phyloP scores from a whole-genome alignment of 2,888 invertebrate species.

The Allygus modestus region DNA sequence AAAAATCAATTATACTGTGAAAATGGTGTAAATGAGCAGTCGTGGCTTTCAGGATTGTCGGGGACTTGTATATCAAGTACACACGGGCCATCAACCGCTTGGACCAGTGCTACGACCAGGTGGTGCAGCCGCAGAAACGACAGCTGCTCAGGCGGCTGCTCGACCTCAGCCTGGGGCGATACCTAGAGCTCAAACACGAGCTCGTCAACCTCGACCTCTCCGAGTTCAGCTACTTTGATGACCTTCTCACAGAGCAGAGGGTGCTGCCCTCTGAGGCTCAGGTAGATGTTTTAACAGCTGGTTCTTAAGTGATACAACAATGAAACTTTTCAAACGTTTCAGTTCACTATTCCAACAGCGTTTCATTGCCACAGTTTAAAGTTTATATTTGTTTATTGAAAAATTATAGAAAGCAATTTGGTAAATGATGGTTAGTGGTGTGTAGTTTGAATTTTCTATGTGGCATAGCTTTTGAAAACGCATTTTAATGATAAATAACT shows the following conservation, averaged over 20 bases:
- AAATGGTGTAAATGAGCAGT: too few relatives aligned
- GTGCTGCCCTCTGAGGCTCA: constrained; percentile 88
- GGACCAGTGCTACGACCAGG: constrained; percentile 91
- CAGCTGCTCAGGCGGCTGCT: constrained; percentile 85
- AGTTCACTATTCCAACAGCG: too few relatives aligned
- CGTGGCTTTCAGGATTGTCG: constrained; percentile 78
- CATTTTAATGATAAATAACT: too few relatives aligned
- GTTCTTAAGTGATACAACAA: background rate
- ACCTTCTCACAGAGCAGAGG: constrained; percentile 84
- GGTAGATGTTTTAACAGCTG: too few relatives aligned
- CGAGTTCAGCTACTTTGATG: constrained; percentile 93
- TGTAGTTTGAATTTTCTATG: too few relatives aligned
- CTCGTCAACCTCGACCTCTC: constrained; percentile 91
- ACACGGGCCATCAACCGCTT: constrained; percentile 85
- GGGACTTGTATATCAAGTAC: constrained; percentile 89
- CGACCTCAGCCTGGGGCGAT: constrained; percentile 84
- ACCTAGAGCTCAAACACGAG: constrained; percentile 92
- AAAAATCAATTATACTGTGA: too few relatives aligned
- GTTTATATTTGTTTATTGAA: too few relatives aligned
- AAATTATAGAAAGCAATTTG: too few relatives aligned
- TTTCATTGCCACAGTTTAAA: too few relatives aligned
- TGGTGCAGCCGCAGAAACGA: constrained; percentile 95
- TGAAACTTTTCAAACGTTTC: too few relatives aligned
- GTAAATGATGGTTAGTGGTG: too few relatives aligned
- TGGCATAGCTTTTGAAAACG: too few relatives aligned